Evolutionary conservation across 2,113 vertebrate species (phyloP).

Genomic region (Vulpes ferrilata): DNA sequence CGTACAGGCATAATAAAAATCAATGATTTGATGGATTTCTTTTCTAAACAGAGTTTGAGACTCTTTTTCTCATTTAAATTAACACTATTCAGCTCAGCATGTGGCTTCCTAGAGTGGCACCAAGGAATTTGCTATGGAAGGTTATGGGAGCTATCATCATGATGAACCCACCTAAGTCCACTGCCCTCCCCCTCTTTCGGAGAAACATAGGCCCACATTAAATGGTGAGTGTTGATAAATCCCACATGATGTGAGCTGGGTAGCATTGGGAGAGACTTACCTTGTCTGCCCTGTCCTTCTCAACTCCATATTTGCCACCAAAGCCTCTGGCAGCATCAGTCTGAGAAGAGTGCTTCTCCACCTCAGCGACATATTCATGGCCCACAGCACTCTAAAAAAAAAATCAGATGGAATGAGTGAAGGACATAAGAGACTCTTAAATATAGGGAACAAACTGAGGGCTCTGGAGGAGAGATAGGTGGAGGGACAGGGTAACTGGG

Average conservation of each 20-base stretch:
- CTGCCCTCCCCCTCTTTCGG: not conserved
- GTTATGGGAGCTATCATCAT: not conserved
- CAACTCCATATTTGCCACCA: constrained; percentile 95
- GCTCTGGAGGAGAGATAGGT: not conserved
- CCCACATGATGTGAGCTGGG: not conserved
- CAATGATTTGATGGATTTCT: not conserved
- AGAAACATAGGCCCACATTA: not conserved
- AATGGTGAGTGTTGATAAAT: not conserved
- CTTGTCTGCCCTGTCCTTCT: constrained; percentile 95
- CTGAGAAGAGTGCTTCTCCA: constrained; percentile 96
- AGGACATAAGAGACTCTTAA: not conserved
- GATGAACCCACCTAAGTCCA: not conserved
- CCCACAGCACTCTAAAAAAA: constrained; percentile 92
- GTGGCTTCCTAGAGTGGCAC: not conserved
- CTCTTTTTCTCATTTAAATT: not conserved
- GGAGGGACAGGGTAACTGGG: not conserved
- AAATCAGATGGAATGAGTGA: not conserved
- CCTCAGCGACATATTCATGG: constrained; percentile 92
- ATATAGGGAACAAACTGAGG: not conserved
- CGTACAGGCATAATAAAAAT: not conserved
- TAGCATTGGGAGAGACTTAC: constrained; percentile 81
- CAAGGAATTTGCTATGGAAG: not conserved
- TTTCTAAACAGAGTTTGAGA: not conserved
- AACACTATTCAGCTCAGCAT: not conserved
- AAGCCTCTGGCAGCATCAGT: constrained; percentile 95